Evolutionary conservation across 2,113 vertebrate species (phyloP), one percentile per base, ranked within the genome.

Genomic region (Oryzias curvinotus): DNA sequence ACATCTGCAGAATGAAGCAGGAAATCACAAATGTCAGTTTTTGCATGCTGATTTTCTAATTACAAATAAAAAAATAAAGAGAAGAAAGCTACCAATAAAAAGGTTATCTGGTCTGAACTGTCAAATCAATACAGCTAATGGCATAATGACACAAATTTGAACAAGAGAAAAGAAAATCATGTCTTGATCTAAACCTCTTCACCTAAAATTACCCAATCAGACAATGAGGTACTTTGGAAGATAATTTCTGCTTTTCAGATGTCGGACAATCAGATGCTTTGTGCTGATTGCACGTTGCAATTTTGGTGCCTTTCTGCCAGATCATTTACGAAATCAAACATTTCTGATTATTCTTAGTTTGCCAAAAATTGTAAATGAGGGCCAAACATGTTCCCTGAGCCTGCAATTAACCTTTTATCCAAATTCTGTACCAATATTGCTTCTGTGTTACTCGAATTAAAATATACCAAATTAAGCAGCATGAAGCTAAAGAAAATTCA

Each of bases 311-410:
- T 55, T 65, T 23, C 36, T 36, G 25, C 16, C 42, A 56, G 49
- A 72, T 73, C 10, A 46, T 56, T 60, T 12, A 4, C 43, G 42
- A 19, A 64, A 61, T 64, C 21, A 66, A 59, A 58, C 13, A 19
- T 28, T n/a, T 25, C 44, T 78, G 81, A 84, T 85, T 85, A 61
- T 42, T 10, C 19, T 62, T 82, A 78, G 71, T 83, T 70, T 30
- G 23, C 57, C 16, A 47, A n/a, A n/a, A 17, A 47, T 17, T 47
- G 5, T 8, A 47, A 16, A 45, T 17, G 44, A 45, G 44, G 15
- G 5, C 4, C 16, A 45, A 45, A 4, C 16, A 45, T 45, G 14
- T 17, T 16, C 8, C 5, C n/a, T 1, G 26, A 28, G 26, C 26
- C 26, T 28, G 6, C 10, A 36, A 10, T 10, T 12, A 36, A 36